Evolutionary conservation across 2,113 vertebrate genomes (phyloP).

Genomic region (Anser brachyrhynchus): DNA sequence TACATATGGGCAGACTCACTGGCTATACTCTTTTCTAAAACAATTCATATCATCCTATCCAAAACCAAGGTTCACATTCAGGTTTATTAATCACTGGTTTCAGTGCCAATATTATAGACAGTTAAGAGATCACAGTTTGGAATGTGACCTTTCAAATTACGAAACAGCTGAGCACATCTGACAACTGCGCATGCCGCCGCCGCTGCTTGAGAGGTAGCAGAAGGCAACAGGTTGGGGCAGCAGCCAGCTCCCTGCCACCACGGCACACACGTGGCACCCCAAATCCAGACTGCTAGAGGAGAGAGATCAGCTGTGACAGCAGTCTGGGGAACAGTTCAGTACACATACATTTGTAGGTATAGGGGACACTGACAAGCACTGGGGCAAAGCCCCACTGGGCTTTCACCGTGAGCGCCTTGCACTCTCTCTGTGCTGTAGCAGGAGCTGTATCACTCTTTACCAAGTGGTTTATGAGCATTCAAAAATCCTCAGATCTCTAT

Average conservation of each 20-base stretch:
- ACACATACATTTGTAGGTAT: accelerated
- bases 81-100: not conserved
- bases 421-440: accelerated
- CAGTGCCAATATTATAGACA: not conserved
- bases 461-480: not conserved
- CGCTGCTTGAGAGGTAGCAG: accelerated
- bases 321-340: not conserved
- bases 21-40: not conserved
- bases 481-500: not conserved
- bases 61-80: not conserved
- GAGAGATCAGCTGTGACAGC: not conserved
- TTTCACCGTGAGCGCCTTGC: accelerated
- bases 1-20: not conserved
- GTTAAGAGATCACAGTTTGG: not conserved
- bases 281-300: not conserved
- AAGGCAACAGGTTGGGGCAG: not conserved
- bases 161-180: not conserved
- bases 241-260: not conserved
- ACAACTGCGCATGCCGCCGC: not conserved
- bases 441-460: not conserved
- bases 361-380: not conserved
- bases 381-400: not conserved
- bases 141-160: not conserved
- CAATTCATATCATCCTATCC: not conserved
- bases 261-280: accelerated